Evolutionary conservation across 2,888 invertebrate species (phyloP), one percentile per base, ranked within the genome.

Genomic region (Polydrusus tereticollis): DNA sequence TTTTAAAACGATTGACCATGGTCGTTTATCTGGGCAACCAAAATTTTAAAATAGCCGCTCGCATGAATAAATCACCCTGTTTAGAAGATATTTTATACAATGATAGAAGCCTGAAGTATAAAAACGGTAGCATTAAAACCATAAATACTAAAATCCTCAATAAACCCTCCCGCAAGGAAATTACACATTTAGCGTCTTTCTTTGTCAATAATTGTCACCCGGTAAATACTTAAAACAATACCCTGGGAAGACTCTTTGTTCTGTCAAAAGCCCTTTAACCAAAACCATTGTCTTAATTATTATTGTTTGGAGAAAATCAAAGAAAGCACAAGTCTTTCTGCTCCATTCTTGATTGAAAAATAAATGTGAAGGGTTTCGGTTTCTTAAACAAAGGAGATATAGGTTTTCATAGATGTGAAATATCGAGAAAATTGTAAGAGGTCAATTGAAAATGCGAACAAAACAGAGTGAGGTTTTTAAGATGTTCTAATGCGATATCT

Each of bases 251-350:
- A 58, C 29, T 63, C 72, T 63, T 72, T 72, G 72, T 72, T 68
- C 29, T 7, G 16, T 36, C 62, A 52, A 69, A 69, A 72, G 47
- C 69, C 14, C 69, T 59, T 69, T n/a, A 47, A 69, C 69, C 69
- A 73, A 73, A 73, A 69, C 69, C 73, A 69, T 73, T 73, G 73
- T 73, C 62, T 73, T 57, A 73, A 65, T 73, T 69, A 69, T 55
- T 60, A 69, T 69, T 69, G 69, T 69, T 69, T 59, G 60, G 47
- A 69, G 73, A 69, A 73, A 73, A 73, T 69, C 69, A 69, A 73
- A 73, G 73, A 69, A 69, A 57, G 62, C 60, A 73, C 69, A 73
- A 73, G 69, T 73, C 69, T 69, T 69, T 73, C 65, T 58, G 36
- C 26, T 59, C 73, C 69, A 72, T 72, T 72, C 72, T 57, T 68